Percentiles rank a stretch among this genome's conserved stretches.
Evolutionary conservation across 2,888 invertebrate species (phyloP).

Genomic region (Drosophila phalerata): DNA sequence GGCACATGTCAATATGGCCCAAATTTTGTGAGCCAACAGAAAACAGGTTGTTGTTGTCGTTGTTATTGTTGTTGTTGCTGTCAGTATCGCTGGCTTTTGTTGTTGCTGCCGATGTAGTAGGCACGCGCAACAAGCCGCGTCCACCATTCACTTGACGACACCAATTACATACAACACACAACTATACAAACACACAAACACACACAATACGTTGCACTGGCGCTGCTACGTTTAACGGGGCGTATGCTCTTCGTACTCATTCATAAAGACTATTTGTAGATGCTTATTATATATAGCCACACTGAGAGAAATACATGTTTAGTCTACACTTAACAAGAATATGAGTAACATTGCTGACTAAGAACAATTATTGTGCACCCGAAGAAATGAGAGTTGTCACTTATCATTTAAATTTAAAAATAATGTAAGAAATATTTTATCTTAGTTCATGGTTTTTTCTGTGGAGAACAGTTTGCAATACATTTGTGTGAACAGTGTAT

Average conservation of each 20-base stretch:
- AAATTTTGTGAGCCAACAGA: conserved; percentile 65
- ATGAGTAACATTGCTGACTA: neutral
- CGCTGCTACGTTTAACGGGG: conserved; percentile 50
- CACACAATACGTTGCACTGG: conserved; percentile 37
- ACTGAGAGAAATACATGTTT: conserved; percentile 14
- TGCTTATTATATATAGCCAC: conserved; percentile 16
- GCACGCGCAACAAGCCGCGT: conserved; percentile 73
- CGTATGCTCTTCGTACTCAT: conserved; percentile 61
- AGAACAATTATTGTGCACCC: neutral
- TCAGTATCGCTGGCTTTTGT: conserved; percentile 16
- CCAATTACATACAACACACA: conserved; percentile 28
- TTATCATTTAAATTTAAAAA: neutral
- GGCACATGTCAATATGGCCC: conserved; percentile 79
- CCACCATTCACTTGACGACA: conserved; percentile 62
- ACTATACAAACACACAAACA: conserved; percentile 14
- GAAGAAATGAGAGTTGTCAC: neutral
- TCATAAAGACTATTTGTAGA: conserved; percentile 53
- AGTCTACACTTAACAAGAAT: neutral
- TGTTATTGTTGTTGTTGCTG: conserved; percentile 47
- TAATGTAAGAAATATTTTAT: neutral
- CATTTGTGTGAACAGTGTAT: conserved; percentile 8
- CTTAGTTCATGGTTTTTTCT: too few relatives aligned
- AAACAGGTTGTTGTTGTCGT: conserved; percentile 64
- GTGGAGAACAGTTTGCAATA: neutral
- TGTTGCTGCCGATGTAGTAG: conserved; percentile 37